phyloP scores from a whole-genome alignment of 2,888 invertebrate genomes.

The Alcis repandata region DNA sequence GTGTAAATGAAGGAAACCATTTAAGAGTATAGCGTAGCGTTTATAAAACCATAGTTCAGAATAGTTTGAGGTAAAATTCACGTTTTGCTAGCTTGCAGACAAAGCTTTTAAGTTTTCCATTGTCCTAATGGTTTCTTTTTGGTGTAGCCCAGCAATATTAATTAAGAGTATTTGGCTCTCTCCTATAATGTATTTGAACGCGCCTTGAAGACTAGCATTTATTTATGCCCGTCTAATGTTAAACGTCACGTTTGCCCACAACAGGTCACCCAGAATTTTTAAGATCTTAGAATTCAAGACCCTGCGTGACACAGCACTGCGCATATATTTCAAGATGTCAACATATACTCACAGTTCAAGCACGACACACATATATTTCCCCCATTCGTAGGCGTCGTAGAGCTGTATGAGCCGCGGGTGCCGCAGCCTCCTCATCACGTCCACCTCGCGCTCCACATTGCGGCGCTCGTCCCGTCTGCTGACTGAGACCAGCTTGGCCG shows the following conservation, averaged over 20 bases:
- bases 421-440: constrained; percentile 97
- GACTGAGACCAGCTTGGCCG: constrained; percentile 97
- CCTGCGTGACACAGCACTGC: not conserved
- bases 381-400: constrained; percentile 98
- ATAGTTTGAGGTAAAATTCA: not conserved
- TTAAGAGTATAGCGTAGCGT: too few species aligned
- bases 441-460: constrained; percentile 97
- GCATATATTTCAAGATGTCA: not conserved
- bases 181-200: too few species aligned
- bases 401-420: constrained; percentile 98
- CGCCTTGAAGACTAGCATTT: too few species aligned
- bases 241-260: too few species aligned
- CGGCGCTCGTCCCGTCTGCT: constrained; percentile 94
- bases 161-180: too few species aligned
- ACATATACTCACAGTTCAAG: constrained; percentile 96
- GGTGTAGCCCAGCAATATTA: too few species aligned
- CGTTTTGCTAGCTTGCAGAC: too few species aligned
- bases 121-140: too few species aligned
- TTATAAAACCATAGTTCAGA: not conserved
- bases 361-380: constrained; percentile 98
- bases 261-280: too few species aligned
- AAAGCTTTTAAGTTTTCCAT: too few species aligned
- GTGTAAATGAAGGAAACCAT: not conserved
- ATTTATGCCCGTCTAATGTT: too few species aligned
- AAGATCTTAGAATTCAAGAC: too few species aligned